Evolutionary conservation across 1,140 invertebrate genomes (phyloP).

Genomic region (Apocrypta bakeri): DNA sequence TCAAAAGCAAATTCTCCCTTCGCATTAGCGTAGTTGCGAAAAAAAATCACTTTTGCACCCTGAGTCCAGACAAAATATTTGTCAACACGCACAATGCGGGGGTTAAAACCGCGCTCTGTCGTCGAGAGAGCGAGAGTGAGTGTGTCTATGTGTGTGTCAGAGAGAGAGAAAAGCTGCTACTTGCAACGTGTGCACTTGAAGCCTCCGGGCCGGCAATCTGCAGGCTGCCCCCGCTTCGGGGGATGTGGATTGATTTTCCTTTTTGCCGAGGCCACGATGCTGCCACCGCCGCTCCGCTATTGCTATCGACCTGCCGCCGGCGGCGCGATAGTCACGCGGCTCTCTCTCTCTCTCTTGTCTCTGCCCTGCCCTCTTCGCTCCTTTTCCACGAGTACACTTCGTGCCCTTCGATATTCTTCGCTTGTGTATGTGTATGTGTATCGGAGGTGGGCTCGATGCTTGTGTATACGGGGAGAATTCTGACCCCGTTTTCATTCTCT

Average conservation of each 20-base stretch:
- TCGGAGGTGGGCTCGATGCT: neutral
- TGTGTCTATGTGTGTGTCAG: too few relatives aligned
- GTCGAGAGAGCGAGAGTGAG: neutral
- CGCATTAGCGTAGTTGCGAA: too few relatives aligned
- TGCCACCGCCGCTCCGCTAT: slow-evolving; percentile 61
- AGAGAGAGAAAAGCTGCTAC: neutral
- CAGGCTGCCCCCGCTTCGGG: slow-evolving; percentile 29
- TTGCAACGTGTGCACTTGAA: slow-evolving; percentile 18
- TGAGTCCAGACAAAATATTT: too few relatives aligned
- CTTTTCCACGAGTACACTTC: slow-evolving; percentile 46
- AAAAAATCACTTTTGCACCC: too few relatives aligned
- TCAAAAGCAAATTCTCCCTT: too few relatives aligned
- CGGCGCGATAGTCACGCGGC: slow-evolving; percentile 40
- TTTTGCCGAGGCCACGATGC: slow-evolving; percentile 55
- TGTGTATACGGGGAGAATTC: neutral
- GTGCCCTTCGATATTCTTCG: slow-evolving; percentile 29
- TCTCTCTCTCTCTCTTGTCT: neutral
- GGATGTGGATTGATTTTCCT: slow-evolving; percentile 71
- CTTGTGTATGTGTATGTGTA: neutral
- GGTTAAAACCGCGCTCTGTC: too few relatives aligned
- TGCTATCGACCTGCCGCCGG: slow-evolving; percentile 68
- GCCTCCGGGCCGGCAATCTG: slow-evolving; percentile 24
- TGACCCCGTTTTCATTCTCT: too few relatives aligned
- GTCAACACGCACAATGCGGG: too few relatives aligned
- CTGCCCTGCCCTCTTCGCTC: slow-evolving; percentile 11